Evolutionary conservation across 2,888 invertebrate genomes (phyloP).

Genomic region (Cynaeus angustus): DNA sequence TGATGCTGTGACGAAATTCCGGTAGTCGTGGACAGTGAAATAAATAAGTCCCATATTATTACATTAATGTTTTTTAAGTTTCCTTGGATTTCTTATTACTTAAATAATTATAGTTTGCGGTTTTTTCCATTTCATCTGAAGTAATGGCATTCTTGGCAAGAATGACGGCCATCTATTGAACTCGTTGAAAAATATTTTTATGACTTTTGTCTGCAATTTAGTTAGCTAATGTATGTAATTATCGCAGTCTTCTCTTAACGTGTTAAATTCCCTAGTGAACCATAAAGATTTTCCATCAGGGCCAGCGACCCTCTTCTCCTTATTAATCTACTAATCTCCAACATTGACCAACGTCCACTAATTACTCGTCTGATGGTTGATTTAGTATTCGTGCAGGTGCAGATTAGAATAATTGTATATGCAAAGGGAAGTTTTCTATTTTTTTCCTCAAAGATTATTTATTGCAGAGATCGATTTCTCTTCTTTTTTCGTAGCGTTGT

Average conservation of each 20-base stretch:
- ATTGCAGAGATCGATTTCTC: conserved; percentile 20
- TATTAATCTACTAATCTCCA: conserved; percentile 30
- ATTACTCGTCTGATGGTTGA: conserved; percentile 40
- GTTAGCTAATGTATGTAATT: conserved; percentile 9
- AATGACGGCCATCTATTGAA: not conserved
- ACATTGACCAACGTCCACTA: conserved; percentile 21
- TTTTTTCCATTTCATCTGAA: not conserved
- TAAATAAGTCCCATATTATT: not conserved
- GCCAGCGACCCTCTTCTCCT: conserved; percentile 16
- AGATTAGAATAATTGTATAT: conserved; percentile 51
- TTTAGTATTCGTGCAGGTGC: conserved; percentile 43
- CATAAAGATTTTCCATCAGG: conserved; percentile 12
- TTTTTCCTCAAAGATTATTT: conserved; percentile 30
- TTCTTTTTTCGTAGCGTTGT: conserved; percentile 13
- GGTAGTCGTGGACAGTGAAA: not conserved
- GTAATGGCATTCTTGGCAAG: not conserved
- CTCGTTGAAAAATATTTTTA: conserved; percentile 5
- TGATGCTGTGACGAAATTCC: not conserved
- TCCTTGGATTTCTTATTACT: conserved; percentile 9
- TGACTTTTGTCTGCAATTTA: conserved; percentile 1
- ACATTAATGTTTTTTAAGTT: not conserved
- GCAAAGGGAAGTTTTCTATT: conserved; percentile 26
- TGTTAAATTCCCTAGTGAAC: conserved; percentile 12
- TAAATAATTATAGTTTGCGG: not conserved
- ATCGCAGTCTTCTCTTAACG: conserved; percentile 3